Conservation (phyloP, 2,113 vertebrate genomes). For the Leucopternis melanops region DNA sequence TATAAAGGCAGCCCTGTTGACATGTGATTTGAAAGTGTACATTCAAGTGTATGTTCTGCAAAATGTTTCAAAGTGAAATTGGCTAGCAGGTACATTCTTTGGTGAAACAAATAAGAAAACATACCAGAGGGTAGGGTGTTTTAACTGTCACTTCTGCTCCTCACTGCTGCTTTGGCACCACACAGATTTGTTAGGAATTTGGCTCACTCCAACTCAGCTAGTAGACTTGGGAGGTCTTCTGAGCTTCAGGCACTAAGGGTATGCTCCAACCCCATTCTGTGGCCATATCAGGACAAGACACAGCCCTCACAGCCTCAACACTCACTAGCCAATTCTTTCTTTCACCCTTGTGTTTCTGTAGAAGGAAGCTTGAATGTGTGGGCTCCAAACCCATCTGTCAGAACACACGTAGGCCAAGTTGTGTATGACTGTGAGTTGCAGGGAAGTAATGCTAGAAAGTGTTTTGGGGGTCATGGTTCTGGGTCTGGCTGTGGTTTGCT, state of each 20-base stretch:
- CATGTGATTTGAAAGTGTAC: background rate
- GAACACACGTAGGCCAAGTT: background rate
- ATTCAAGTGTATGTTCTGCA: background rate
- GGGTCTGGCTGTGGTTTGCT: background rate
- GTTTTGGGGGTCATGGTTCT: background rate
- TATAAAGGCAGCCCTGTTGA: background rate
- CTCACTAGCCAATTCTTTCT: background rate
- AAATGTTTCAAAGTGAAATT: background rate
- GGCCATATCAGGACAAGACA: background rate
- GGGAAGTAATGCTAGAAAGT: background rate
- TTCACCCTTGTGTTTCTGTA: background rate
- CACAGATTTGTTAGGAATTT: background rate
- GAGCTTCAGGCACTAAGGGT: background rate
- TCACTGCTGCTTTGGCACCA: background rate
- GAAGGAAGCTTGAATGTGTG: background rate
- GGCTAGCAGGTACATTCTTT: fast-evolving
- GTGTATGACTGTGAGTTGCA: background rate
- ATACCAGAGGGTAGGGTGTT: background rate
- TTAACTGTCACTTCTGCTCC: background rate
- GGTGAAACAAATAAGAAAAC: background rate
- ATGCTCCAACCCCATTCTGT: background rate
- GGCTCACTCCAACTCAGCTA: background rate
- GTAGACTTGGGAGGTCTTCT: background rate
- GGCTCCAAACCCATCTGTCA: background rate
- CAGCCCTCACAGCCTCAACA: background rate